Evolutionary conservation across 2,113 vertebrate species (phyloP).

Genomic region (Calidris pugnax): DNA sequence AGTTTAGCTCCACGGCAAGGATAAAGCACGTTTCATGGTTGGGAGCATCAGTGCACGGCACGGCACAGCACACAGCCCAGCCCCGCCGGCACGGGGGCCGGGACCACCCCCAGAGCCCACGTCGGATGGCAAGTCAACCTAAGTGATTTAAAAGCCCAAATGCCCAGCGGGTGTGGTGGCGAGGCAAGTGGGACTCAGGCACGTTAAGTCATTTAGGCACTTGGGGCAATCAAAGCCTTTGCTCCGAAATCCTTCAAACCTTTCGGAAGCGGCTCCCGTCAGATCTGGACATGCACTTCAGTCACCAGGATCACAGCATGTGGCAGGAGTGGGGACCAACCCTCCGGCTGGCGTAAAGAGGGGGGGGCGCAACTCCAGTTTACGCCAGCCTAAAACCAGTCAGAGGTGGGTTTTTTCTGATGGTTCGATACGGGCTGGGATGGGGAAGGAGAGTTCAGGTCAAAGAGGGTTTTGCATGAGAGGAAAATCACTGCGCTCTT

Average conservation of each 20-base stretch:
- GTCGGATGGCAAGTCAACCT: background rate
- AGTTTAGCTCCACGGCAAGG: slow-evolving; percentile 4
- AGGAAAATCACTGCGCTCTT: slow-evolving; percentile 56
- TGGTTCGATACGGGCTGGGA: accelerated
- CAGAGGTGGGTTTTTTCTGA: background rate
- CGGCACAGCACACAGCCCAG: background rate
- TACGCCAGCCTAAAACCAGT: background rate
- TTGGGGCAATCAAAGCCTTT: slow-evolving; percentile 1
- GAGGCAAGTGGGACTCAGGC: slow-evolving; percentile 32
- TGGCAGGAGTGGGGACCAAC: background rate
- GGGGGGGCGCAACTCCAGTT: background rate
- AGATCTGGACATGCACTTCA: background rate
- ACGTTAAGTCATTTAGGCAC: slow-evolving; percentile 50
- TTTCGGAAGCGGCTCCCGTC: background rate
- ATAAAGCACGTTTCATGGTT: background rate
- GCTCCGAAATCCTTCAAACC: slow-evolving; percentile 15
- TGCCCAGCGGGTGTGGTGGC: slow-evolving; percentile 45
- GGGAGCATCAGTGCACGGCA: background rate
- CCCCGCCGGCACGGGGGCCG: background rate
- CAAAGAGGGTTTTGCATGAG: slow-evolving; percentile 18
- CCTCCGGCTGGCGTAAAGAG: background rate
- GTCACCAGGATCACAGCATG: background rate
- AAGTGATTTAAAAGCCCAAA: slow-evolving; percentile 41
- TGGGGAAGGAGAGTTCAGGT: background rate
- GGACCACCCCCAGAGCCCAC: background rate